Conservation (phyloP, 1,140 invertebrate species). For the Brachionus sp. region DNA sequence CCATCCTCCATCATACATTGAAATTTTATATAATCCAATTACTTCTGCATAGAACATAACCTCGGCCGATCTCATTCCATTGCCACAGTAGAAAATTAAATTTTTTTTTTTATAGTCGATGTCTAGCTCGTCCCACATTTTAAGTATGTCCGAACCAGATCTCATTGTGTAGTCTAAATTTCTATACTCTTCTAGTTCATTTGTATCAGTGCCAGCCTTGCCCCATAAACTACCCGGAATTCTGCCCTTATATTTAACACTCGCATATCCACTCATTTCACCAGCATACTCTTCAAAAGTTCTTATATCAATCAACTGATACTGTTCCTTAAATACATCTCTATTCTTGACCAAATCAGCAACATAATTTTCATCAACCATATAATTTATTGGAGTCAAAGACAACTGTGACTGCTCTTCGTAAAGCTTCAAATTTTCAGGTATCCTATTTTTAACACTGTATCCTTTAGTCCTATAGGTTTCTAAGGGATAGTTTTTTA, state of each 20-base stretch:
- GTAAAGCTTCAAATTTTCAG: neutral
- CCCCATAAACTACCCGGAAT: slow-evolving; percentile 36
- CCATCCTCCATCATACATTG: slow-evolving; percentile 44
- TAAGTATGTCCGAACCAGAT: neutral
- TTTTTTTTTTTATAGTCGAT: slow-evolving; percentile 41
- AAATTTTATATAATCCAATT: slow-evolving; percentile 38
- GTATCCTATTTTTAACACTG: neutral
- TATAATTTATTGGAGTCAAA: slow-evolving; percentile 3
- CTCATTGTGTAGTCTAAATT: slow-evolving; percentile 38
- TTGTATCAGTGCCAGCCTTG: neutral
- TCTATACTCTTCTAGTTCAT: slow-evolving; percentile 21
- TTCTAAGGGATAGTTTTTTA: slow-evolving; percentile 18
- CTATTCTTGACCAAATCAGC: slow-evolving; percentile 34
- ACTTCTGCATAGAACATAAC: slow-evolving; percentile 43
- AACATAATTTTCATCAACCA: slow-evolving; percentile 16
- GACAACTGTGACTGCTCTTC: slow-evolving; percentile 13
- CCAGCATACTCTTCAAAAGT: slow-evolving; percentile 25
- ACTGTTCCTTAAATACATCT: slow-evolving; percentile 3
- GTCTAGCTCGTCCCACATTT: slow-evolving; percentile 31
- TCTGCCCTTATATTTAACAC: slow-evolving; percentile 1
- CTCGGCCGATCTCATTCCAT: slow-evolving; percentile 24
- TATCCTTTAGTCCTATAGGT: neutral
- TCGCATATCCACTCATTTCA: neutral
- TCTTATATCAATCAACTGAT: neutral
- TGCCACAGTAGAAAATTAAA: slow-evolving; percentile 35